Evolutionary conservation across 1,140 invertebrate genomes (phyloP), one percentile per base, ranked within the genome.

Genomic region (Lycorma delicatula): DNA sequence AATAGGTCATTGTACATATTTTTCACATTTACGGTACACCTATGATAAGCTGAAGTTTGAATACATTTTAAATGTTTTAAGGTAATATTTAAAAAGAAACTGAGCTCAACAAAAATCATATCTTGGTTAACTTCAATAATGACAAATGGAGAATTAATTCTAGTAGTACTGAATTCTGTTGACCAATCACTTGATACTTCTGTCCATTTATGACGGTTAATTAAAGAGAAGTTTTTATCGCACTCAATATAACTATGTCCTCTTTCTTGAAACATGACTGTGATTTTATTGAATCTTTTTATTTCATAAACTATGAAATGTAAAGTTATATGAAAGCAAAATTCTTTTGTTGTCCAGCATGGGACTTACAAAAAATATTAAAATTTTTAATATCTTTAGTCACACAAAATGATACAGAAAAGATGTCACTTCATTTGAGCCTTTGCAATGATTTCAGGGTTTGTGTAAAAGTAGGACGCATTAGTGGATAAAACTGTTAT

Each of bases 401-500:
- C 28, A 59, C 41, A 58, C 50, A 31, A 46, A 62, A 51, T 54
- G 29, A 23, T 54, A 29, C 29, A 55, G 28, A 60, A 55, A 51
- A 23, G 34, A 50, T 34, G n/a, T n/a, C 11, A 59, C 36, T 56
- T 59, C 56, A 27, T 59, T 50, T 26, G 26, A 28, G 34, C 56
- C 25, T 27, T 38, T 50, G 54, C 44, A 16, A 53, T 34, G 28
- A 11, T 27, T 57, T 63, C 61, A 22, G 54, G 23, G 47, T 63
- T 61, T 13, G 53, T 47, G 50, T 63, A 63, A 28, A 61, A 63
- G 20, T 44, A 22, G 6, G n/a, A n/a, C n/a, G n/a, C 3, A 26
- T 12, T 12, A 47, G 20, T 27, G 23, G 62, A 60, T 5, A 59
- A 31, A 23, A 62, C 48, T 34, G 53, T 41, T 31, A 60, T 57